Conservation (phyloP, 2,888 invertebrate species). For the Branchipolynoe longqiensis region DNA sequence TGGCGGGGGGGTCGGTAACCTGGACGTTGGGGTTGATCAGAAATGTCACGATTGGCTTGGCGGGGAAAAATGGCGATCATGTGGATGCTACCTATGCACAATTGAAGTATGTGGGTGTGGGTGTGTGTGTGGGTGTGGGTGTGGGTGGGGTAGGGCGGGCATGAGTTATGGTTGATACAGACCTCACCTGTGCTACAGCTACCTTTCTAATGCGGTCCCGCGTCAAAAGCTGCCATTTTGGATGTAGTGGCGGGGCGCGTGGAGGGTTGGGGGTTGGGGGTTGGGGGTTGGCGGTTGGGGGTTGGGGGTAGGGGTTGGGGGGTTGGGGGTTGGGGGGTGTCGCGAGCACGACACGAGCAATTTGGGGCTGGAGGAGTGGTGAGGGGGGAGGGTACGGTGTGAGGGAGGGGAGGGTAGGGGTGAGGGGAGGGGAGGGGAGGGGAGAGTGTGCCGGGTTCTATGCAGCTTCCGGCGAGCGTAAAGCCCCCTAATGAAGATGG, state of each 20-base stretch:
- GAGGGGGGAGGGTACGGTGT: not conserved
- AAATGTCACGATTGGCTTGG: not conserved
- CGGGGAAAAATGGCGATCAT: not conserved
- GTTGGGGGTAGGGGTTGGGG: not conserved
- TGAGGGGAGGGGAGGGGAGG: not conserved
- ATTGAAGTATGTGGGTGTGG: too few relatives aligned
- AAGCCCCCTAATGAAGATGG: conserved; percentile 54
- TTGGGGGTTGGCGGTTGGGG: not conserved
- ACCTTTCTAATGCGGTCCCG: not conserved
- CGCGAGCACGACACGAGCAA: conserved; percentile 43
- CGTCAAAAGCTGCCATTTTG: conserved; percentile 19
- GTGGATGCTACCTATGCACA: conserved; percentile 32
- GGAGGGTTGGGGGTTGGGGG: not conserved
- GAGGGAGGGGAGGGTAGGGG: not conserved
- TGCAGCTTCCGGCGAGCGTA: conserved; percentile 29
- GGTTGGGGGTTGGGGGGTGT: not conserved
- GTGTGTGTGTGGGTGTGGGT: too few relatives aligned
- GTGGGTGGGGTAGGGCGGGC: too few relatives aligned
- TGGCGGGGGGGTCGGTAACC: too few relatives aligned
- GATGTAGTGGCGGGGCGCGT: not conserved
- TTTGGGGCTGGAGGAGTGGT: not conserved
- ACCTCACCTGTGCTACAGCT: not conserved
- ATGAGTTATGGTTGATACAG: conserved; percentile 14
- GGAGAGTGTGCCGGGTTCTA: not conserved
- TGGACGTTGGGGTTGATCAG: too few relatives aligned